Evolutionary conservation across 2,888 invertebrate species (phyloP).

Genomic region (Parelbella ahira): DNA sequence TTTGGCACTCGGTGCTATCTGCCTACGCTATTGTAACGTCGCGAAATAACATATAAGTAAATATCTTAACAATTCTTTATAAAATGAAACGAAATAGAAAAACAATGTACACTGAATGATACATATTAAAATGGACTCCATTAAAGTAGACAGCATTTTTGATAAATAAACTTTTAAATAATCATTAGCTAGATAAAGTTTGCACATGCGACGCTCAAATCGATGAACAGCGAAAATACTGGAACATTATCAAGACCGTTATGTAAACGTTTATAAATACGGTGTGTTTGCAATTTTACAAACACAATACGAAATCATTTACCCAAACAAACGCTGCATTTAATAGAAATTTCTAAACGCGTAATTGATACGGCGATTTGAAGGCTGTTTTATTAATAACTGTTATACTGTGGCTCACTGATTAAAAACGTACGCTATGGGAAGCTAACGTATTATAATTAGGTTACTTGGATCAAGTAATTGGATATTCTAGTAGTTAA

Average conservation of each 20-base stretch:
- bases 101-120: not conserved
- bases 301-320: conserved; percentile 3
- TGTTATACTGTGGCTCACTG: not conserved
- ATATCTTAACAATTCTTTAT: too few relatives aligned
- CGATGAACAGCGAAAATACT: conserved; percentile 5
- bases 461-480: conserved; percentile 2
- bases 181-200: conserved; percentile 6
- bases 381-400: conserved; percentile 2
- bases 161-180: conserved; percentile 1
- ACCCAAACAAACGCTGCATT: conserved; percentile 1
- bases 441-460: conserved; percentile 3
- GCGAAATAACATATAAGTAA: too few relatives aligned
- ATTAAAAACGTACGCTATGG: not conserved
- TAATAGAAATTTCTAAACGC: conserved; percentile 8
- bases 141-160: too few relatives aligned
- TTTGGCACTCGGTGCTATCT: too few relatives aligned
- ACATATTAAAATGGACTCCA: not conserved
- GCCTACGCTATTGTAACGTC: too few relatives aligned
- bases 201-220: conserved; percentile 16
- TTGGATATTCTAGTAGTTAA: conserved; percentile 6
- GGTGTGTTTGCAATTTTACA: conserved; percentile 3
- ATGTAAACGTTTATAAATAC: conserved; percentile 4
- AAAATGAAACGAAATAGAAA: not conserved
- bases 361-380: conserved; percentile 2
- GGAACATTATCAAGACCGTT: conserved; percentile 8